These are phyloP conservation scores for Glaucomys volans DNA, from an alignment of 2,113 vertebrate genomes.

Conservation along the genomic window DNA sequence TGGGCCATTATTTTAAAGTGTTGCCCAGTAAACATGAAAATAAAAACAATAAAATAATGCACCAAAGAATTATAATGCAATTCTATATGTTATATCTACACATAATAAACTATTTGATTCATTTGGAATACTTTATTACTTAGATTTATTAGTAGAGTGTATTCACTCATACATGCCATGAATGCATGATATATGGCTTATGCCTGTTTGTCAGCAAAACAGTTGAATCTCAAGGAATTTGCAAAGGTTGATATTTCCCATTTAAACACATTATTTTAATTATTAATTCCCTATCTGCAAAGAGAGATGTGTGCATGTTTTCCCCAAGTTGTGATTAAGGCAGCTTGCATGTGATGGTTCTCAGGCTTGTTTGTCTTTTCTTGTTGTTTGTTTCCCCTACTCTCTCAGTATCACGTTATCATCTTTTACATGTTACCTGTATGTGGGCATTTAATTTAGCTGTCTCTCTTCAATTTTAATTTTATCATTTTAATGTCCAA, in stretches of 20 bases:
- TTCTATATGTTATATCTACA: background rate
- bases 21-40: slow-evolving; percentile 55
- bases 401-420: background rate
- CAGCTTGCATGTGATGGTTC: background rate
- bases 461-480: background rate
- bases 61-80: slow-evolving; percentile 1
- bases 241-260: background rate
- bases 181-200: background rate
- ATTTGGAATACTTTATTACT: background rate
- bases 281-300: background rate
- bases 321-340: background rate
- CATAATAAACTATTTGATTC: slow-evolving; percentile 30
- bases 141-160: background rate
- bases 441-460: background rate
- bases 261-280: background rate
- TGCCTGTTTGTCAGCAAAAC: background rate
- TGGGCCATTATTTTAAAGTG: slow-evolving; percentile 67
- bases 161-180: background rate
- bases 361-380: background rate
- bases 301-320: background rate
- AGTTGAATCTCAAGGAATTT: background rate
- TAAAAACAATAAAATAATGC: slow-evolving; percentile 69
- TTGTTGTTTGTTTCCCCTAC: no score
- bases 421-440: background rate
- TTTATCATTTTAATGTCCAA: background rate